Base-by-base conservation (phyloP, 2,797 vertebrate species). In the Micrastur ruficollis region DNA sequence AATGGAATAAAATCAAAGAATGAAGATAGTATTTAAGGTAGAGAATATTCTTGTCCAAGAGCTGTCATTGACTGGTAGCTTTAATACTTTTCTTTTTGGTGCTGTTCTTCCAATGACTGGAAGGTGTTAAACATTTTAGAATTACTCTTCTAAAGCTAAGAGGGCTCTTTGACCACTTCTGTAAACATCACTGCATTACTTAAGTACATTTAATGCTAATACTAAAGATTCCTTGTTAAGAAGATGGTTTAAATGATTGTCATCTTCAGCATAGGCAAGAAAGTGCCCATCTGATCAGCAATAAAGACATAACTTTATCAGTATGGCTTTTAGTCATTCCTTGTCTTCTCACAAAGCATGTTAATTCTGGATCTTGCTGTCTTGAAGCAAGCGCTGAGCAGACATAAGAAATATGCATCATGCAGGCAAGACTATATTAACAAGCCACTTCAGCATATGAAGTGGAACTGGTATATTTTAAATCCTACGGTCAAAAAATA, bases 1-100 rank as follows among this genome's bases (percentile, higher is more conserved):
- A 86, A 87, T 38, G 76, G 84, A 93, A 86, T 56, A 89, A 95
- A 96, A 89, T 65, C 89, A 95, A 97, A 94, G 61, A 62, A 90
- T 71, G 92, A 91, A 97, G 95, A 91, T 65, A 73, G 70, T 73
- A 86, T 56, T 81, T 58, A 32, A 65, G 92, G 88, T 1, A 80
- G 92, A 84, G 74, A 73, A 80, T 70, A 47, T 42, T 86, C n/a
- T 31, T 68, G 61, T 90, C 82, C 80, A 89, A 95, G 95, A 95
- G 84, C 55, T 91, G 90, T 81, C 88, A 95, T 25, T 85, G 52
- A 76, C 23, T 59, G 40, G 53, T 67, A 78, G 58, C 29, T 90
- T 89, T 81, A 95, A 75, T 40, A 50, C 40, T 86, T 79, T 40
- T 68, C 26, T 74, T 95, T 95, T 87, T 78, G 62, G 56, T 76